These are phyloP conservation scores for Sebastolobus altivelis DNA, from an alignment of 2,797 vertebrate species.

Conservation along the genomic window DNA sequence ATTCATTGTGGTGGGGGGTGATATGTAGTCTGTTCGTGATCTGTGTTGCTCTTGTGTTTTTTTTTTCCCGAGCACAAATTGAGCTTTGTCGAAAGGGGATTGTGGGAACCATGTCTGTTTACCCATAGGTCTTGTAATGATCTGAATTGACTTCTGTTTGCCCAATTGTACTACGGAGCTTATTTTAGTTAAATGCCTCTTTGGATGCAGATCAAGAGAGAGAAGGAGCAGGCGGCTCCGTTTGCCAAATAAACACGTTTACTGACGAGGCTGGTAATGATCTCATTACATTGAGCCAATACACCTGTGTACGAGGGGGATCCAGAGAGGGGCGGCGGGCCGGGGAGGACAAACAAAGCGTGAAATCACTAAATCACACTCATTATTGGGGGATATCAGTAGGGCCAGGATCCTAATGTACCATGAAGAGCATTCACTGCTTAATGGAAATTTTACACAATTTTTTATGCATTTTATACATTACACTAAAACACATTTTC, in stretches of 20 bases:
- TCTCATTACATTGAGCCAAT: constrained; percentile 86
- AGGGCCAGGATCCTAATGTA: constrained; percentile 84
- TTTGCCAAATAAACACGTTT: constrained; percentile 84
- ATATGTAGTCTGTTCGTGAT: constrained; percentile 12
- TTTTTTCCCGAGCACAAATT: constrained; percentile 27
- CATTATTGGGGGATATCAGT: constrained; percentile 84
- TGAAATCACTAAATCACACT: constrained; percentile 88
- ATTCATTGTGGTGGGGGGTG: constrained; percentile 5
- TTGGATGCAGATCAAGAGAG: constrained; percentile 81
- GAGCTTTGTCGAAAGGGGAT: constrained; percentile 43
- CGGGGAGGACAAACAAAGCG: constrained; percentile 85
- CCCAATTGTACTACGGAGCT: constrained; percentile 78
- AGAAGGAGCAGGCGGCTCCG: constrained; percentile 67
- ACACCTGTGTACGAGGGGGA: constrained; percentile 82
- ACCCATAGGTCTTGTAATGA: constrained; percentile 78
- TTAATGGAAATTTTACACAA: constrained; percentile 83
- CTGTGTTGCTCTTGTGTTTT: constrained; percentile 18
- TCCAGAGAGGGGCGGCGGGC: constrained; percentile 78
- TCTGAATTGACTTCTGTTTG: constrained; percentile 78
- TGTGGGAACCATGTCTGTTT: constrained; percentile 66
- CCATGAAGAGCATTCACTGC: constrained; percentile 85
- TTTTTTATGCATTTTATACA: constrained; percentile 78
- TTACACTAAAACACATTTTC: constrained; percentile 72
- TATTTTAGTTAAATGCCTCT: constrained; percentile 84
- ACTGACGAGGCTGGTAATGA: constrained; percentile 83